A percentile compares a stretch with the other conserved stretches of the same genome.
Conservation (phyloP, 2,797 vertebrate species). For the Neosalanx taihuensis region DNA sequence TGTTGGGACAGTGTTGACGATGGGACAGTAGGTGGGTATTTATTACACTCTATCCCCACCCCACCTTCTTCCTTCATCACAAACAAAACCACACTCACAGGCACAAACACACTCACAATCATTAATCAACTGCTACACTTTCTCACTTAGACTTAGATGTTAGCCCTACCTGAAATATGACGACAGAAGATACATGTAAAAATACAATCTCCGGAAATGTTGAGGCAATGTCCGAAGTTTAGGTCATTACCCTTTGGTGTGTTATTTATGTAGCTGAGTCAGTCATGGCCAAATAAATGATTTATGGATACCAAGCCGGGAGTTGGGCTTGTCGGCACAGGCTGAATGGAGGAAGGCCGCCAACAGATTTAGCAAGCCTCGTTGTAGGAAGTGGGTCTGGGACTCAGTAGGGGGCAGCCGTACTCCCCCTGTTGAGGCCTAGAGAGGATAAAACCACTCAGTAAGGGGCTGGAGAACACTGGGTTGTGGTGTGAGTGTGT, state of each 20-base stretch:
- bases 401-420: conserved; percentile 71
- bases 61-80: neutral
- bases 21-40: conserved; percentile 65
- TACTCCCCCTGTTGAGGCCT: conserved; percentile 71
- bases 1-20: conserved; percentile 58
- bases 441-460: conserved; percentile 70
- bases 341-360: conserved; percentile 69
- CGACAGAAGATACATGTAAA: neutral
- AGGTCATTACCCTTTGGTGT: conserved; percentile 34
- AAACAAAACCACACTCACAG: conserved; percentile 15
- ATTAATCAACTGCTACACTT: neutral
- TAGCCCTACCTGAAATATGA: neutral
- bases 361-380: conserved; percentile 66
- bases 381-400: conserved; percentile 67
- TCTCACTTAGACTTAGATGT: neutral
- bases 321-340: conserved; percentile 47
- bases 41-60: conserved; percentile 33
- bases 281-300: conserved; percentile 59
- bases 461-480: conserved; percentile 72
- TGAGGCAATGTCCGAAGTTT: conserved; percentile 2
- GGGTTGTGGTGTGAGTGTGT: conserved; percentile 36
- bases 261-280: conserved; percentile 46
- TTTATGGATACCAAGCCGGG: conserved; percentile 50
- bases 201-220: conserved; percentile 9
- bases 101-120: conserved; percentile 11